These are phyloP conservation scores for Myotis lucifugus DNA, from an alignment of 2,113 vertebrate genomes.

Conservation along the genomic window DNA sequence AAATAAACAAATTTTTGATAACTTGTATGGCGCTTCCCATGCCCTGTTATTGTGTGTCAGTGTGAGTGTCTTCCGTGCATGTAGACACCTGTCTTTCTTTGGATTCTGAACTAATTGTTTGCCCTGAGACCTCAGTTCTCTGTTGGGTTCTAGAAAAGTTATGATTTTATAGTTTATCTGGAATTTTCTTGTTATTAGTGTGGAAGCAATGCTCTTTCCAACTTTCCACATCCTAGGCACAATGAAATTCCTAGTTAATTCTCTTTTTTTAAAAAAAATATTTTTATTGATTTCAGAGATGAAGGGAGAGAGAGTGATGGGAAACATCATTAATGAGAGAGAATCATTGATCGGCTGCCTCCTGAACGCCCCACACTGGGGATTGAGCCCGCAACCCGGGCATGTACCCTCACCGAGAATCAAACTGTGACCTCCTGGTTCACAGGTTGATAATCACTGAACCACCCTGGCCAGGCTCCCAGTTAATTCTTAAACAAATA, in stretches of 20 bases:
- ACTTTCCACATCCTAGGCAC: not conserved
- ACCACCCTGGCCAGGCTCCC: not conserved
- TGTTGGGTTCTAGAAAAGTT: not conserved
- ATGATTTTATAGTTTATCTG: not conserved
- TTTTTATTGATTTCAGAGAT: no score
- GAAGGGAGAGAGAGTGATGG: no score
- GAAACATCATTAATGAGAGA: no score
- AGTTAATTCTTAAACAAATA: not conserved
- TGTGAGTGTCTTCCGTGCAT: rapidly evolving
- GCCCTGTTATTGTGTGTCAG: not conserved
- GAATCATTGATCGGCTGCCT: no score
- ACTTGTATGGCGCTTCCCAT: no score
- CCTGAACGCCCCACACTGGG: no score
- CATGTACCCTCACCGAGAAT: no score
- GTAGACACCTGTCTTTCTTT: not conserved
- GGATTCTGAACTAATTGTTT: not conserved
- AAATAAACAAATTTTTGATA: not conserved
- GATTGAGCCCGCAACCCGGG: no score
- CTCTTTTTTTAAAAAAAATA: no score
- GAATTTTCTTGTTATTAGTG: not conserved
- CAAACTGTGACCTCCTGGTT: no score
- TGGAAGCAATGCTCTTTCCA: not conserved
- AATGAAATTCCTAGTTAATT: not conserved
- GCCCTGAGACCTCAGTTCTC: not conserved
- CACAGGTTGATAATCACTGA: no score